These are phyloP conservation scores for Onthophagus sagittarius DNA, from an alignment of 2,888 invertebrate genomes.

Conservation along the genomic window DNA sequence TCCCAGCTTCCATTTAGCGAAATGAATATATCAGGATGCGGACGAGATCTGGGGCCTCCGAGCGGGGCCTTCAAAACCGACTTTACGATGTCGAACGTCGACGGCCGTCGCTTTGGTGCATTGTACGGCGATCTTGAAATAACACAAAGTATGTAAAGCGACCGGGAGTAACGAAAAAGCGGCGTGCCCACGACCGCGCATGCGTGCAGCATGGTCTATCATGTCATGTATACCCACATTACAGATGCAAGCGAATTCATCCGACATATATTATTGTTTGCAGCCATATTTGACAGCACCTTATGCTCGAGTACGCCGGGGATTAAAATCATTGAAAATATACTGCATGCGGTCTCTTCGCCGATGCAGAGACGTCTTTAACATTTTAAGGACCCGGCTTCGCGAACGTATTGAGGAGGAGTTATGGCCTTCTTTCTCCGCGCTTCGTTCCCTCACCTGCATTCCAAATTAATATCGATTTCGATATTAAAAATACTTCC, in stretches of 20 bases:
- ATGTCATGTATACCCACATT: slow-evolving; percentile 33
- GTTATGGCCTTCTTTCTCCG: slow-evolving; percentile 5
- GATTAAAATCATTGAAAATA: slow-evolving; percentile 31
- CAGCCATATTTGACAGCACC: slow-evolving; percentile 31
- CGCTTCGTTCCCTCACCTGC: slow-evolving; percentile 2
- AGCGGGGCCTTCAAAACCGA: background rate
- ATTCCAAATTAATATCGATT: slow-evolving; percentile 6
- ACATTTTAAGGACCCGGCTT: slow-evolving; percentile 19
- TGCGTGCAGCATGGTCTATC: slow-evolving; percentile 34
- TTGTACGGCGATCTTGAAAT: slow-evolving; percentile 9
- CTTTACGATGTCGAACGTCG: slow-evolving; percentile 8
- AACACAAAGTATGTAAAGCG: slow-evolving; percentile 15
- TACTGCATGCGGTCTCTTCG: slow-evolving; percentile 26
- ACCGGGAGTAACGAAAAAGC: slow-evolving; percentile 19
- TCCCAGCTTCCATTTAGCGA: background rate
- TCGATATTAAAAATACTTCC: background rate
- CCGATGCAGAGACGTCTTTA: slow-evolving; percentile 25
- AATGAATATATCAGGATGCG: background rate
- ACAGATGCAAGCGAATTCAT: slow-evolving; percentile 33
- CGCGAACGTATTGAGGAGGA: background rate
- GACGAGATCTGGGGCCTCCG: background rate
- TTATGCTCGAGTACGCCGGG: slow-evolving; percentile 32
- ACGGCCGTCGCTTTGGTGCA: slow-evolving; percentile 3
- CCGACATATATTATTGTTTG: slow-evolving; percentile 33
- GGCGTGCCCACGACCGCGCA: slow-evolving; percentile 30